Percentiles rank a stretch among this genome's conserved stretches.
These are phyloP conservation scores for Esox niger DNA, from an alignment of 2,113 vertebrate genomes.

Conservation along the genomic window DNA sequence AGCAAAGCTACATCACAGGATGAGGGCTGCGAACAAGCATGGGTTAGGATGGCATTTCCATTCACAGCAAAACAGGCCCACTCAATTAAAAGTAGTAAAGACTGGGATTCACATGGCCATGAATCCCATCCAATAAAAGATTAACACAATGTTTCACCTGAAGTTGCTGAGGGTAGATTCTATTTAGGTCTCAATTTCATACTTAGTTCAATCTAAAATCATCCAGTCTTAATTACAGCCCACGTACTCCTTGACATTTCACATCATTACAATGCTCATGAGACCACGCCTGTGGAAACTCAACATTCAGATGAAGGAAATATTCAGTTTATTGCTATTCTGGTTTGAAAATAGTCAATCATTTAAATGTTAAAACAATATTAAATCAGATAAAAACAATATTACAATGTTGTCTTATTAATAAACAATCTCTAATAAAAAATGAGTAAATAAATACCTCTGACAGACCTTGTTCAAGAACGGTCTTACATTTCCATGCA, in stretches of 20 bases:
- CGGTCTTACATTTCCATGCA: constrained; percentile 16
- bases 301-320: constrained; percentile 7
- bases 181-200: too few relatives aligned
- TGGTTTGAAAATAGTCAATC: background rate
- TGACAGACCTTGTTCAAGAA: background rate
- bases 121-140: background rate
- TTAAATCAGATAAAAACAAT: background rate
- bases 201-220: too few relatives aligned
- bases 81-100: background rate
- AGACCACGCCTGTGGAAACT: constrained; percentile 23
- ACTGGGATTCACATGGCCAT: background rate
- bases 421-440: too few relatives aligned
- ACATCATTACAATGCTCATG: constrained; percentile 5
- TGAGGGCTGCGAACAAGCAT: background rate
- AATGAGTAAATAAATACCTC: background rate
- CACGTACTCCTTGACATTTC: constrained; percentile 10
- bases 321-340: background rate
- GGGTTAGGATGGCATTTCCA: background rate
- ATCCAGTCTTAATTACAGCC: background rate
- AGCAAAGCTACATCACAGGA: background rate
- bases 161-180: background rate
- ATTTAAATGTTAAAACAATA: background rate
- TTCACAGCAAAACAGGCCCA: background rate
- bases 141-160: background rate
- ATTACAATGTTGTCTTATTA: background rate